Conservation (phyloP, 53 echinoderm and acorn worm species). For the Henricia sp. region DNA sequence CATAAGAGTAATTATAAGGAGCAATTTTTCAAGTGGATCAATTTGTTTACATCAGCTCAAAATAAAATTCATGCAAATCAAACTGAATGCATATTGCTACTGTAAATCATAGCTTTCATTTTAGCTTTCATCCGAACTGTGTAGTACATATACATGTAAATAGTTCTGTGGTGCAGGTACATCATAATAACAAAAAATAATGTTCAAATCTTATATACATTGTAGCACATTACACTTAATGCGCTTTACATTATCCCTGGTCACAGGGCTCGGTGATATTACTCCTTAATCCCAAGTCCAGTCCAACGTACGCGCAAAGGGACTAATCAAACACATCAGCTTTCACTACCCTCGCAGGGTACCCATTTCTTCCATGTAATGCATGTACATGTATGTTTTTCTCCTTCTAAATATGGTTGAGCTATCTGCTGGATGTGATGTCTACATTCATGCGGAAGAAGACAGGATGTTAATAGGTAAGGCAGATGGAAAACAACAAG, state of each 20-base stretch:
- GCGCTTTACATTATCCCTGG: no score
- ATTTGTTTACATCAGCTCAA: slow-evolving; percentile 5
- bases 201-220: no score
- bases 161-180: no score
- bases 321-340: no score
- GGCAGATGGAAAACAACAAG: slow-evolving; percentile 22
- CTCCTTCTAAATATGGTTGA: slow-evolving; percentile 13
- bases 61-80: slow-evolving; percentile 5
- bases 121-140: slow-evolving; percentile 9
- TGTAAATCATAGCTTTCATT: slow-evolving; percentile 1
- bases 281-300: no score
- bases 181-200: no score
- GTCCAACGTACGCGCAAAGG: no score
- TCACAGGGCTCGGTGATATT: no score
- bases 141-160: background rate
- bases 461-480: slow-evolving; percentile 9
- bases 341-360: no score
- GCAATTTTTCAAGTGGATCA: background rate
- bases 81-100: slow-evolving; percentile 5
- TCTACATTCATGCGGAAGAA: slow-evolving; percentile 11
- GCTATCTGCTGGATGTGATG: background rate
- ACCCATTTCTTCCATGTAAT: no score
- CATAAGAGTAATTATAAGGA: background rate
- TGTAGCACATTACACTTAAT: no score
- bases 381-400: background rate